Base-by-base conservation (phyloP, 2,797 vertebrate genomes). In the Sebastes diaconus region DNA sequence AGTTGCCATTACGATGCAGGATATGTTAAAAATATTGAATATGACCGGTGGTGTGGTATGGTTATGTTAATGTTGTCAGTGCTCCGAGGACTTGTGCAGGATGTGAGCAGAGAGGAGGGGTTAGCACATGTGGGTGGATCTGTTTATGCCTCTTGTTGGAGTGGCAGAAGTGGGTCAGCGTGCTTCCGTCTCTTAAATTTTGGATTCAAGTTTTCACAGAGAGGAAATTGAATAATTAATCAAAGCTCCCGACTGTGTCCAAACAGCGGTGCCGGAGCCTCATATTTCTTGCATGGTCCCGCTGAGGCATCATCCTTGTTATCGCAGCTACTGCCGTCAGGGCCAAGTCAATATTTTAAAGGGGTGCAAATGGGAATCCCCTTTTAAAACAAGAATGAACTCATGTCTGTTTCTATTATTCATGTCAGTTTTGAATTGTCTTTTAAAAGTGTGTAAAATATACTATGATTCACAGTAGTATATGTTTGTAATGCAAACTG, bases 151-250 rank as follows among this genome's bases (percentile, higher is more conserved):
- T 79, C 46, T 29, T 65, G 67, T 84, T 88, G 68, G 73, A 83
- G 77, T 86, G 86, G 83, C 87, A 91, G 89, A 94, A 92, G 80
- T 94, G 80, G 90, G 93, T 94, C 94, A 90, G 58, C 50, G 59
- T 80, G 66, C 25, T 77, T 83, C 80, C 25, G 20, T 77, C 80
- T 63, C 69, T 73, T 78, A 34, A 81, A 89, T 90, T 89, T 88
- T 90, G 84, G 67, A 85, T 88, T 71, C 25, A 69, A 69, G 46
- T 88, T 88, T 87, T 83, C 61, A 85, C 18, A 36, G 68, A 52
- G 52, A 76, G 57, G 66, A 85, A 83, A 87, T 58, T 92, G 30
- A 94, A 91, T 94, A 91, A 93, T 91, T 91, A 72, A 94, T 92
- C 75, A 87, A 82, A 90, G 81, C 61, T 77, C 71, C 69, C 50